Evolutionary conservation across 2,797 vertebrate species (phyloP).

Genomic region (Neoniphon sammara): DNA sequence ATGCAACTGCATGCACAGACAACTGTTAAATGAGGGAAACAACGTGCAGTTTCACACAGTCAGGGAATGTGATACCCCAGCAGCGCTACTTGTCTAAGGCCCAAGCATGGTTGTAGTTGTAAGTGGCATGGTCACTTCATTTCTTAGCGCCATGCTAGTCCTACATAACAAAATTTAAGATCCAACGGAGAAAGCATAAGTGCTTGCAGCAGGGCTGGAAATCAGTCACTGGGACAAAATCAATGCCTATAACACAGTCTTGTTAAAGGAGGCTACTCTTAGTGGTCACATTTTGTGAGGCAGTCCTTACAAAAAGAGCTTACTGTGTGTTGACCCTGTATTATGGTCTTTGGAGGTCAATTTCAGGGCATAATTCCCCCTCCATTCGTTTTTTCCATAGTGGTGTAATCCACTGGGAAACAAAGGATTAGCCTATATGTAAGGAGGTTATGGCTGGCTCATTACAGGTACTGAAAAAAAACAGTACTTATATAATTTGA

Average conservation of each 20-base stretch:
- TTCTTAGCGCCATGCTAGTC: constrained; percentile 62
- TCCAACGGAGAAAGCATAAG: constrained; percentile 31
- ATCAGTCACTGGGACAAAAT: constrained; percentile 11
- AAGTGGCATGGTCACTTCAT: constrained; percentile 63
- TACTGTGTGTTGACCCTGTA: constrained; percentile 23
- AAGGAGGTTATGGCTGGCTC: constrained; percentile 19
- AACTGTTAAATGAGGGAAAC: constrained; percentile 49
- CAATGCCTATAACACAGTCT: constrained; percentile 19
- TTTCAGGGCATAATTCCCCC: constrained; percentile 25
- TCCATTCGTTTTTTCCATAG: constrained; percentile 12
- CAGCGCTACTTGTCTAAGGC: constrained; percentile 59
- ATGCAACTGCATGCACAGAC: constrained; percentile 41
- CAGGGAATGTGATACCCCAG: constrained; percentile 68
- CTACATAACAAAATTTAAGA: constrained; percentile 61
- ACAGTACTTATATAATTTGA: too few relatives aligned
- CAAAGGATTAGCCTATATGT: constrained; percentile 20
- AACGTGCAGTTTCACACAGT: constrained; percentile 63
- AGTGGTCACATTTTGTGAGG: constrained; percentile 36
- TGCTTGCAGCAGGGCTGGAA: background rate
- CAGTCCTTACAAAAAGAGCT: constrained; percentile 34
- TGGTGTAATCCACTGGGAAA: constrained; percentile 1
- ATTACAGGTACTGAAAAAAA: background rate
- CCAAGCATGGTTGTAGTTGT: constrained; percentile 70
- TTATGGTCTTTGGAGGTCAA: constrained; percentile 42
- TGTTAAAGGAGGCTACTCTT: constrained; percentile 12